Percentiles rank a stretch among this genome's conserved stretches.
phyloP scores from a whole-genome alignment of 2,113 vertebrate genomes.

The Nothobranchius furzeri region DNA sequence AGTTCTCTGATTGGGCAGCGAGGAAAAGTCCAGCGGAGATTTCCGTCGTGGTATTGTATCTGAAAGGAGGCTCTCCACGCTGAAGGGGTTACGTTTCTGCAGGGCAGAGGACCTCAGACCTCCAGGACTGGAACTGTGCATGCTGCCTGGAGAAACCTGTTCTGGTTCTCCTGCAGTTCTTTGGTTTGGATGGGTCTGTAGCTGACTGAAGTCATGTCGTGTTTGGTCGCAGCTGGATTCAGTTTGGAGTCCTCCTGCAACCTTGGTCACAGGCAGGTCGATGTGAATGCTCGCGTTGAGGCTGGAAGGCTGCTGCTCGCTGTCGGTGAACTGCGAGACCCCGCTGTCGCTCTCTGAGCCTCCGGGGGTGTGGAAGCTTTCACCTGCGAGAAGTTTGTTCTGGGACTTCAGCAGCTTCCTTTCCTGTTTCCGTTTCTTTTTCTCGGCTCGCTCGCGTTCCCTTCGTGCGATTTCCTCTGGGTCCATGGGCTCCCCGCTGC shows the following conservation, averaged over 20 bases:
- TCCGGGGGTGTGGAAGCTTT: conserved; percentile 90
- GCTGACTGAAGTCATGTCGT: conserved; percentile 58
- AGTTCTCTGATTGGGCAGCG: conserved; percentile 83
- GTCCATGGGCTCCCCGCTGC: conserved; percentile 98
- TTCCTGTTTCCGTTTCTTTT: conserved; percentile 96
- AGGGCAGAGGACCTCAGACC: conserved; percentile 64
- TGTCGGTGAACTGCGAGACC: conserved; percentile 85
- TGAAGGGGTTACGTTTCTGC: conserved; percentile 90
- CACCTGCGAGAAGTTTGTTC: conserved; percentile 83
- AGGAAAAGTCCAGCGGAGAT: conserved; percentile 82
- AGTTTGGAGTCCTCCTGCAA: conserved; percentile 66
- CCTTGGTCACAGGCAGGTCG: conserved; percentile 51
- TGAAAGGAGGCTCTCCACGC: conserved; percentile 89
- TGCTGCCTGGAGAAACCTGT: conserved; percentile 74
- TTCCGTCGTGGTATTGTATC: conserved; percentile 86
- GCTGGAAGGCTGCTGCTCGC: conserved; percentile 67
- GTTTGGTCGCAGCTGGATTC: conserved; percentile 81
- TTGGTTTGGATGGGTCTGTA: conserved; percentile 81
- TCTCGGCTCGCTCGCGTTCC: conserved; percentile 92
- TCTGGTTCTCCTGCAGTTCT: conserved; percentile 81
- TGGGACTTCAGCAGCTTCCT: conserved; percentile 91
- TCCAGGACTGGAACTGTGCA: conserved; percentile 68
- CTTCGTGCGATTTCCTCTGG: conserved; percentile 96
- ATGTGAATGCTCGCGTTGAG: conserved; percentile 53
- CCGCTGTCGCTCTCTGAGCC: conserved; percentile 93